These are phyloP conservation scores for Endomychus coccineus DNA, from an alignment of 2,888 invertebrate species.

Conservation along the genomic window DNA sequence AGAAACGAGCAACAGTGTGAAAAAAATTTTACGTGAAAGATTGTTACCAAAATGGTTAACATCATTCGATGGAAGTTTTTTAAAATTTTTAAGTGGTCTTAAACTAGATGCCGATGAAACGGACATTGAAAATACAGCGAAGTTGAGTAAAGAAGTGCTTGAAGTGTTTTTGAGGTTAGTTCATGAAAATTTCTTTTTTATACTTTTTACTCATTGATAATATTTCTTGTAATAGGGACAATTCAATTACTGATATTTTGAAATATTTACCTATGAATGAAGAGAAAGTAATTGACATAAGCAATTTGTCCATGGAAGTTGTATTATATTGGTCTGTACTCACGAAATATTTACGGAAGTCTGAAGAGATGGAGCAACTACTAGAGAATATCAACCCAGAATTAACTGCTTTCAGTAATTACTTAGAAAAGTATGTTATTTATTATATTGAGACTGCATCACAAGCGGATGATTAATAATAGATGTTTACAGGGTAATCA, in stretches of 20 bases:
- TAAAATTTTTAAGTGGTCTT: constrained; percentile 62
- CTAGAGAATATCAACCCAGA: constrained; percentile 50
- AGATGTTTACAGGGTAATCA: constrained; percentile 6
- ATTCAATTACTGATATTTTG: constrained; percentile 36
- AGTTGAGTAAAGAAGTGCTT: constrained; percentile 49
- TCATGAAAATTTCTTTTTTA: neutral
- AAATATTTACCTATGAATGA: constrained; percentile 39
- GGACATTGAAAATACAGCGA: constrained; percentile 53
- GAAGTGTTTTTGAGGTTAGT: constrained; percentile 49
- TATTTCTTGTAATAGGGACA: constrained; percentile 31
- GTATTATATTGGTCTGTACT: constrained; percentile 52
- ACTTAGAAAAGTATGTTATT: constrained; percentile 44
- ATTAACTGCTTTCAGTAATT: constrained; percentile 48
- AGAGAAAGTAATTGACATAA: constrained; percentile 41
- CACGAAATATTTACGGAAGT: constrained; percentile 42
- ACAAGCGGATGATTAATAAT: neutral
- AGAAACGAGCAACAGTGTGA: constrained; percentile 51
- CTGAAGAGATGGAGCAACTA: constrained; percentile 41
- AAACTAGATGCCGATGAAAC: constrained; percentile 61
- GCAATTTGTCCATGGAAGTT: constrained; percentile 41
- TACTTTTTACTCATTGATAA: constrained; percentile 2
- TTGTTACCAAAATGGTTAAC: constrained; percentile 72
- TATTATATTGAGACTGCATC: neutral
- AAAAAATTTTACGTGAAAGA: constrained; percentile 43
- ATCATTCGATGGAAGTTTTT: constrained; percentile 59